Evolutionary conservation across 2,113 vertebrate species (phyloP).

Genomic region (Aegotheles bennettii): DNA sequence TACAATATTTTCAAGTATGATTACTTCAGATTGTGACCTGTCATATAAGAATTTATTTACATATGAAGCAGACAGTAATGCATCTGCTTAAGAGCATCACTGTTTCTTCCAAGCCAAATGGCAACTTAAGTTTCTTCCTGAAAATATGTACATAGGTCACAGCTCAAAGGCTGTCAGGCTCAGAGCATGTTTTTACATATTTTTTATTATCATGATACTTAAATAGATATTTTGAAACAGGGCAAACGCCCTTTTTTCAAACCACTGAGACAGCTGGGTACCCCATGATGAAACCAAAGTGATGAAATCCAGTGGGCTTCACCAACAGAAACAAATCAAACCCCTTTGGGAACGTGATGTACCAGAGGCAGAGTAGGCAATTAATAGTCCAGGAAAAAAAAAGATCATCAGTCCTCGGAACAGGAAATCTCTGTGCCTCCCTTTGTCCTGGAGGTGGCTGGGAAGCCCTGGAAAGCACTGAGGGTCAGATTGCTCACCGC

Average conservation of each 20-base stretch:
- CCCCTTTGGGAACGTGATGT: not conserved
- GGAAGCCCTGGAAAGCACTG: not conserved
- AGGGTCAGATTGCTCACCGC: not conserved
- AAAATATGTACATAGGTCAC: not conserved
- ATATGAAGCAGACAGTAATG: not conserved
- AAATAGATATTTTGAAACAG: not conserved
- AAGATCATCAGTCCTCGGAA: rapidly evolving
- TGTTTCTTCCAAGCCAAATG: not conserved
- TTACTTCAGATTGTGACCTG: constrained; percentile 7
- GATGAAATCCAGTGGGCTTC: not conserved
- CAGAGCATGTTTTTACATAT: not conserved
- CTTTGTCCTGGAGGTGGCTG: not conserved
- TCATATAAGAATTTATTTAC: not conserved
- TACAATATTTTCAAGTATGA: not conserved
- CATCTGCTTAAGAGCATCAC: not conserved
- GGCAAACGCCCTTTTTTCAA: not conserved
- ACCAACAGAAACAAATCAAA: not conserved
- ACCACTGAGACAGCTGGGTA: not conserved
- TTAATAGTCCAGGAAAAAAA: not conserved
- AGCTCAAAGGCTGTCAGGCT: not conserved
- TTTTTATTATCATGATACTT: not conserved
- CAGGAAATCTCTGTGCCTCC: not conserved
- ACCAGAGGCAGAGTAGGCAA: not conserved
- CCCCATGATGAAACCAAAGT: not conserved
- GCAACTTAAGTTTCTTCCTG: not conserved